Base-by-base conservation (phyloP, 2,113 vertebrate species). In the Phycodurus eques region DNA sequence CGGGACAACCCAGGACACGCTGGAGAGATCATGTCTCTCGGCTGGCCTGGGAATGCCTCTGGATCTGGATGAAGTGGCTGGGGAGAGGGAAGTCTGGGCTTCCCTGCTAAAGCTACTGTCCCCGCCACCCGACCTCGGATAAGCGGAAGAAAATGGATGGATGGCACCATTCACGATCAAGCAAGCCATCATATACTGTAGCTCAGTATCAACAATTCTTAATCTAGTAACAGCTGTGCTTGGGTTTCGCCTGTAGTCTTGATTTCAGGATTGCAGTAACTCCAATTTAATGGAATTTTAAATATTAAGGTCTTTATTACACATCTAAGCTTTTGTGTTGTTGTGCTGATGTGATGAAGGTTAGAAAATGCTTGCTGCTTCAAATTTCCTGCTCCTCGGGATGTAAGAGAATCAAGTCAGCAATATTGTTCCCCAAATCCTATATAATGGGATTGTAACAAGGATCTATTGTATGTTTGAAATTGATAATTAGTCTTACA, bases 261-360 rank as follows among this genome's bases (percentile, higher is more conserved):
- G 83, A 88, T 87, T 78, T 79, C 80, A 82, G 71, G 80, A 86
- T 87, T 77, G 81, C 79, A 80, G 72, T 81, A 87, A 78, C 70
- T 43, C 56, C 73, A 79, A 80, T 85, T 80, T 84, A 74, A 80
- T 85, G 17, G 80, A 78, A 80, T 49, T 60, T 67, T 73, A 76
- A 80, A 59, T 75, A 75, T 75, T 33, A 46, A 77, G 72, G 65
- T 47, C 4, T 76, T 71, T 75, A 75, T 72, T 69, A 64, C 61
- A 65, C 56, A 72, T 84, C 73, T 68, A 57, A 57, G 51, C 67
- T 78, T 46, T 68, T 71, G 67, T 51, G 8, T n/a, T 74, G 44
- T 69, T 80, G 77, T 76, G 75, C 80, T 78, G 78, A 75, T 67
- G 75, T 85, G 56, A 59, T 68, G 57, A 53, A 19, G 7, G 15